These are phyloP conservation scores for Patella vulgata DNA, from an alignment of 1,140 invertebrate species.

Conservation along the genomic window DNA sequence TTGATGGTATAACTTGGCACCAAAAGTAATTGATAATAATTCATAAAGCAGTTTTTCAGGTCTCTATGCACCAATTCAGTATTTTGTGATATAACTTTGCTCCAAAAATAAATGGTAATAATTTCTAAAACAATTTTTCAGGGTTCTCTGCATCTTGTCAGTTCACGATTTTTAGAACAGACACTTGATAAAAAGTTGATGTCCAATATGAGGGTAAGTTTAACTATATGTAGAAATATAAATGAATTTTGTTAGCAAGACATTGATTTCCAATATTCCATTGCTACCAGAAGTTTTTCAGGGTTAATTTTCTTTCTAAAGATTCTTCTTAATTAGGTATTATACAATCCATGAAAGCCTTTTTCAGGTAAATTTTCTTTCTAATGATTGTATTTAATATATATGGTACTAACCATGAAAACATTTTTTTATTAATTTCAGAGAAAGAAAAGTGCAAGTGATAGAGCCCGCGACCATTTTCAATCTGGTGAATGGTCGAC, in stretches of 20 bases:
- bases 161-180: slow-evolving; percentile 90
- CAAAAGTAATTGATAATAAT: too few species aligned
- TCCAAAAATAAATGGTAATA: too few species aligned
- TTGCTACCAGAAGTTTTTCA: slow-evolving; percentile 11
- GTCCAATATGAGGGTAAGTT: slow-evolving; percentile 86
- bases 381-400: too few species aligned
- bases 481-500: slow-evolving; percentile 89
- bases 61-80: too few species aligned
- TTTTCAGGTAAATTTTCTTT: too few species aligned
- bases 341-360: slow-evolving; percentile 9
- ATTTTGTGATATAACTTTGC: too few species aligned
- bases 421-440: too few species aligned
- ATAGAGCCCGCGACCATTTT: slow-evolving; percentile 81
- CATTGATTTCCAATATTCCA: slow-evolving; percentile 7
- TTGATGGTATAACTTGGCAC: too few species aligned
- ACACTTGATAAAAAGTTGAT: slow-evolving; percentile 99
- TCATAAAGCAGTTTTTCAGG: too few species aligned
- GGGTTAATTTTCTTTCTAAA: not conserved
- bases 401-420: too few species aligned
- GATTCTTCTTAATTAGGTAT: not conserved
- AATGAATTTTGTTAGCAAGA: not conserved
- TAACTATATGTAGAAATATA: slow-evolving; percentile 5
- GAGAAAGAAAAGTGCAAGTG: slow-evolving; percentile 80
- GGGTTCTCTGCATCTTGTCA: slow-evolving; percentile 88
- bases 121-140: too few species aligned